Base-by-base conservation (phyloP, 1,140 invertebrate genomes). In the Trinorchestia longiramus region DNA sequence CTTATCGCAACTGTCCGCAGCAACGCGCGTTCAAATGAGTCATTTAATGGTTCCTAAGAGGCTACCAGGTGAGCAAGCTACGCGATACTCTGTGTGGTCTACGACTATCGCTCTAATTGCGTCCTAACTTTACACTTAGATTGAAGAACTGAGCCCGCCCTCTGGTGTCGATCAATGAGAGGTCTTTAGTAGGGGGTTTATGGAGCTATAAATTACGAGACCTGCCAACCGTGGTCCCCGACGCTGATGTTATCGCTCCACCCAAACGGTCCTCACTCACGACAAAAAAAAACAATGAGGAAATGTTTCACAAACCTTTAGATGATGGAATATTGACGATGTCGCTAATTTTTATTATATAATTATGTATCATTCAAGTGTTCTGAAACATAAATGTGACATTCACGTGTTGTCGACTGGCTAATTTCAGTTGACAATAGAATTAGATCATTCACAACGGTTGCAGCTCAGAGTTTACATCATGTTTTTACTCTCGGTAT, bases 151-250 rank as follows among this genome's bases (percentile, higher is more conserved):
- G 41, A 44, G 88, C 62, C 41, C 88, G 88, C 88, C 88, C 88
- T 91, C 88, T 91, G 43, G 88, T 43, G 88, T 91, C 88, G 88
- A 91, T 91, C 88, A 91, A 91, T 91, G 88, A 91, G 43, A 91
- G 88, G 28, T 91, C 88, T 91, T 91, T 91, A 91, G 88, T 43
- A 94, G 92, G 43, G 4, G 43, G 92, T 94, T 94, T 94, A 94
- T 47, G 92, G 92, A 23, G 92, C 44, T 47, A 94, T 94, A 94
- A 94, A 94, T 94, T 94, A 94, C 36, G 43, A n/a, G 6, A 28
- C 41, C 92, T 47, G 92, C 92, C 92, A 94, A 44, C 36, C 43
- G 92, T 1, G 43, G 92, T 94, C 43, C 43, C 43, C 19, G 43
- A 43, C 23, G 11, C 43, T 47, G 92, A 94, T 94, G 92, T 94